Conservation (phyloP, 2,888 invertebrate genomes). For the Hyalella azteca region DNA sequence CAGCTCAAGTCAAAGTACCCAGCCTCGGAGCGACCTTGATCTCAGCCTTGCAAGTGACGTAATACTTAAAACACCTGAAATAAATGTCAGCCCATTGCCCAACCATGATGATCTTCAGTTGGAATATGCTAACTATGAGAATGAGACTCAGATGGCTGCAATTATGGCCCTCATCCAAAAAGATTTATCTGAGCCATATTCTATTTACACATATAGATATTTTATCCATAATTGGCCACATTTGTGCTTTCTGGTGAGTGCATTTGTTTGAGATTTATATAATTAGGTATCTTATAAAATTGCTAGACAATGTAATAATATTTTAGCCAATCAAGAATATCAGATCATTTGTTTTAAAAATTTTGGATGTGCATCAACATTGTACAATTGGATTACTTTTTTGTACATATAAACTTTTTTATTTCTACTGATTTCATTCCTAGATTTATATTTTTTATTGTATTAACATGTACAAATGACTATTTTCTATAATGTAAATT, state of each 20-base stretch:
- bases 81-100: slow-evolving; percentile 49
- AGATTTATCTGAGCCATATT: slow-evolving; percentile 99
- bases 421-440: no score
- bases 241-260: slow-evolving; percentile 88
- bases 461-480: no score
- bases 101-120: slow-evolving; percentile 45
- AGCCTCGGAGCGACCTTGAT: slow-evolving; percentile 51
- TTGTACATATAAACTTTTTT: no score
- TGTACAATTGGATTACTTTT: no score
- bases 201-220: slow-evolving; percentile 99
- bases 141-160: slow-evolving; percentile 96
- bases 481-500: no score
- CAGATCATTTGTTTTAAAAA: no score
- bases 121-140: slow-evolving; percentile 72
- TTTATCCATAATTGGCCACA: slow-evolving; percentile 99
- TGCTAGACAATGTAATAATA: no score
- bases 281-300: slow-evolving; percentile 6
- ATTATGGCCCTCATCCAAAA: slow-evolving; percentile 99
- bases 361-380: no score
- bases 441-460: no score
- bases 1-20: slow-evolving; percentile 51
- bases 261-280: slow-evolving; percentile 23
- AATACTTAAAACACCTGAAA: slow-evolving; percentile 51
- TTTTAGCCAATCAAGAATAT: no score
- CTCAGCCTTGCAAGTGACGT: slow-evolving; percentile 49